Conservation (phyloP, 2,113 vertebrate genomes). For the Sinocyclocheilus maitianheensis region DNA sequence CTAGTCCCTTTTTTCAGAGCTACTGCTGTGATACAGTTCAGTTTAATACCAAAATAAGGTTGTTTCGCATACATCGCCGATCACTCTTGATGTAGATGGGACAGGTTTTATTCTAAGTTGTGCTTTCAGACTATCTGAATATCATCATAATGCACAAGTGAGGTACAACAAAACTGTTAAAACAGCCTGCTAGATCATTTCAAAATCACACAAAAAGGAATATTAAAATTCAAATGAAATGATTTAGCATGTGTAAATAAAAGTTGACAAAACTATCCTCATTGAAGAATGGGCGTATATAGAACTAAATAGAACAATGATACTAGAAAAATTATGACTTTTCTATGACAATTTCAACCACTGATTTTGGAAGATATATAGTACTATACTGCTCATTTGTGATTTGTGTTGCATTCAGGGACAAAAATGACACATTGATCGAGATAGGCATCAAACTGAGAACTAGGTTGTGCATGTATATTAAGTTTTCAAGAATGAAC, state of each 20-base stretch:
- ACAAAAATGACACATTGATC: neutral
- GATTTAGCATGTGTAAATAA: neutral
- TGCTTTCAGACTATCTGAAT: neutral
- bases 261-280: neutral
- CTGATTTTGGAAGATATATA: neutral
- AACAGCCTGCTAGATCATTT: neutral
- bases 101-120: neutral
- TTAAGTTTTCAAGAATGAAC: neutral
- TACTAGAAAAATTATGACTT: neutral
- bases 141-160: neutral
- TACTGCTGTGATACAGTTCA: conserved; percentile 14
- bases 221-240: neutral
- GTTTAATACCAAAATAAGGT: neutral
- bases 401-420: neutral
- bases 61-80: neutral
- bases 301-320: neutral
- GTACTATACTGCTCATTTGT: neutral
- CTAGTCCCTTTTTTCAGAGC: conserved; percentile 28
- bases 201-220: neutral
- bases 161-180: neutral
- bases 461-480: neutral
- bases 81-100: neutral
- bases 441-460: neutral
- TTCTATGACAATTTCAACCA: neutral
- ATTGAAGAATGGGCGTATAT: neutral